phyloP scores from a whole-genome alignment of 2,888 invertebrate genomes.

The Synanthedon formicaeformis region DNA sequence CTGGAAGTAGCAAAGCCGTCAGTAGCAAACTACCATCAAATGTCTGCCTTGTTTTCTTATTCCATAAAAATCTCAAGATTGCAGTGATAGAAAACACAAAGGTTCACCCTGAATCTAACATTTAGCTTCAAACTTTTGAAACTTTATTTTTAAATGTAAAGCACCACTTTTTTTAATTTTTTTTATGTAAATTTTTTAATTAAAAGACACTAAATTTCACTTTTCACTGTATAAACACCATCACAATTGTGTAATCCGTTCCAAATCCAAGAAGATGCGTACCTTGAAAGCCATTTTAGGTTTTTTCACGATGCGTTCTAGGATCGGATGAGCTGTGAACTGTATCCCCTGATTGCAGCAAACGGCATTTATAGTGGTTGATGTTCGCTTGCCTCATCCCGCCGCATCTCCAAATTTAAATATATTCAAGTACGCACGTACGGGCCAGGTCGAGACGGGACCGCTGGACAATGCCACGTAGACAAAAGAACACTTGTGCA shows the following conservation, averaged over 20 bases:
- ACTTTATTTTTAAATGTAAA: too few relatives aligned
- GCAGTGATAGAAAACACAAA: too few relatives aligned
- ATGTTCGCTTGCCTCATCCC: slow-evolving; percentile 53
- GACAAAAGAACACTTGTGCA: slow-evolving; percentile 62
- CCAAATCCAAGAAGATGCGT: slow-evolving; percentile 28
- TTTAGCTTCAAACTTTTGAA: neutral
- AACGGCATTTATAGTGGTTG: slow-evolving; percentile 53
- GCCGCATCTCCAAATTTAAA: slow-evolving; percentile 69
- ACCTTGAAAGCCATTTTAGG: slow-evolving; percentile 62
- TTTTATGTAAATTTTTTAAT: neutral
- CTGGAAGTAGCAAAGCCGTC: too few relatives aligned
- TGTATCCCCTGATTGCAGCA: slow-evolving; percentile 46
- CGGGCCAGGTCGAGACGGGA: slow-evolving; percentile 38
- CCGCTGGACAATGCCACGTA: slow-evolving; percentile 60
- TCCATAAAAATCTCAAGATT: too few relatives aligned
- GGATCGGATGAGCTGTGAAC: slow-evolving; percentile 50
- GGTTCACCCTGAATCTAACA: too few relatives aligned
- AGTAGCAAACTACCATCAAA: too few relatives aligned
- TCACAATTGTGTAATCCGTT: slow-evolving; percentile 15
- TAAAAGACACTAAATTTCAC: slow-evolving; percentile 4
- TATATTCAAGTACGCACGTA: slow-evolving; percentile 71
- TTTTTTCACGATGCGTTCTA: slow-evolving; percentile 39
- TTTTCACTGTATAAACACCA: slow-evolving; percentile 14
- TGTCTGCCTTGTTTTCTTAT: too few relatives aligned
- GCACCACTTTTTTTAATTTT: too few relatives aligned